Conservation (phyloP, 2,113 vertebrate genomes). For the Hemicordylus capensis region DNA sequence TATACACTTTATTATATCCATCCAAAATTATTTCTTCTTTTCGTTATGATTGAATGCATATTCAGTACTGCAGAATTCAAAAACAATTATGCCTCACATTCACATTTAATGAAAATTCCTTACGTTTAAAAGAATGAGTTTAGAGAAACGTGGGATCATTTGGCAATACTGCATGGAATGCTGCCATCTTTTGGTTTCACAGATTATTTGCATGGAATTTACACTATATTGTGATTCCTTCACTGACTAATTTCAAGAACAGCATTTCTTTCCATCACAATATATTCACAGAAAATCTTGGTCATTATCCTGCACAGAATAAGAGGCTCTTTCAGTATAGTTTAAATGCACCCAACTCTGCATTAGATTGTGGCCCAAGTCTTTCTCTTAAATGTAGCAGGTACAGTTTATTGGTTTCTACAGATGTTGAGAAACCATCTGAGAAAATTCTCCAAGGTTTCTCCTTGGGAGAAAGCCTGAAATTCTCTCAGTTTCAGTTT, state of each 20-base stretch:
- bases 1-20: accelerated
- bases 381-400: not conserved
- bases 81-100: not conserved
- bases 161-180: conserved; percentile 12
- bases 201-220: not conserved
- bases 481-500: no score
- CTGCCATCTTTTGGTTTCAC: conserved; percentile 56
- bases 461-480: no score
- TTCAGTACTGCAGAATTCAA: not conserved
- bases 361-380: not conserved
- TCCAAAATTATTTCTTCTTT: not conserved
- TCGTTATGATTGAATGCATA: accelerated
- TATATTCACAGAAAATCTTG: not conserved
- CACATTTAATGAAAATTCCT: not conserved
- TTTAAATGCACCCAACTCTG: not conserved
- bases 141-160: not conserved
- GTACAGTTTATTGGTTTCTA: not conserved
- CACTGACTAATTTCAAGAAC: not conserved
- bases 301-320: not conserved
- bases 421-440: no score
- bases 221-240: not conserved
- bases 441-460: no score
- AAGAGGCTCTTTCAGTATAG: no score
- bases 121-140: not conserved
- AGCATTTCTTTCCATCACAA: not conserved